These are phyloP conservation scores for Anolis apletophallus DNA, from an alignment of 2,797 vertebrate genomes.

Conservation along the genomic window DNA sequence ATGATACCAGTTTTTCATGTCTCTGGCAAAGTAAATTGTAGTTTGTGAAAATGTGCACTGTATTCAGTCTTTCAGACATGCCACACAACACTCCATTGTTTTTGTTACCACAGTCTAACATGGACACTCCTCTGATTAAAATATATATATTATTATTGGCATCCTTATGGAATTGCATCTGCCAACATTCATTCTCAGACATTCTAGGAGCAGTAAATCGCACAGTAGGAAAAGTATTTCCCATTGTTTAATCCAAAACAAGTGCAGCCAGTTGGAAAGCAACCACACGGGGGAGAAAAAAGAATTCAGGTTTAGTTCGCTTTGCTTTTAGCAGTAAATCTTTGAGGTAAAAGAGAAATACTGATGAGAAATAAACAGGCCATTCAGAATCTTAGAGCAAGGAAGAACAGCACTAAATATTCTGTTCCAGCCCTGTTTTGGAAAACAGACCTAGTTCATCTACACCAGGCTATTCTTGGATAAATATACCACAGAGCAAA, in stretches of 20 bases:
- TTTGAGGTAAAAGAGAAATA: conserved; percentile 1
- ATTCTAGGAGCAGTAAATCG: conserved; percentile 68
- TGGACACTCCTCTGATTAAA: not conserved
- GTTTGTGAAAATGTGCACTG: not conserved
- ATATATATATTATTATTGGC: conserved; percentile 39
- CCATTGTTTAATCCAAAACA: conserved; percentile 54
- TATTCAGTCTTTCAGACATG: not conserved
- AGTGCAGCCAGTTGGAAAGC: conserved; percentile 30
- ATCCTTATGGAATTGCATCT: conserved; percentile 48
- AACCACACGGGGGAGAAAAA: conserved; percentile 22
- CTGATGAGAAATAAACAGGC: not conserved
- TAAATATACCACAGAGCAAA: too few relatives aligned
- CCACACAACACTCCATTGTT: not conserved
- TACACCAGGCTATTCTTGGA: too few relatives aligned
- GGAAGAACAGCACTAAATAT: too few relatives aligned
- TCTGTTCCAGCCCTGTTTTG: too few relatives aligned
- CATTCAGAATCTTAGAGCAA: too few relatives aligned
- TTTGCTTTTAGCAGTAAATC: conserved; percentile 26
- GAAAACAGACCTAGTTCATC: too few relatives aligned
- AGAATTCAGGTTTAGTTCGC: conserved; percentile 38
- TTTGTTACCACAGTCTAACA: not conserved
- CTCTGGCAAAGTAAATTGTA: not conserved
- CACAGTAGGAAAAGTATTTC: conserved; percentile 65
- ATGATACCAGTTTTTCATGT: not conserved
- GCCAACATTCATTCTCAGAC: conserved; percentile 58